Base-by-base conservation (phyloP, 2,888 invertebrate species). In the Galerucella nymphaeae region DNA sequence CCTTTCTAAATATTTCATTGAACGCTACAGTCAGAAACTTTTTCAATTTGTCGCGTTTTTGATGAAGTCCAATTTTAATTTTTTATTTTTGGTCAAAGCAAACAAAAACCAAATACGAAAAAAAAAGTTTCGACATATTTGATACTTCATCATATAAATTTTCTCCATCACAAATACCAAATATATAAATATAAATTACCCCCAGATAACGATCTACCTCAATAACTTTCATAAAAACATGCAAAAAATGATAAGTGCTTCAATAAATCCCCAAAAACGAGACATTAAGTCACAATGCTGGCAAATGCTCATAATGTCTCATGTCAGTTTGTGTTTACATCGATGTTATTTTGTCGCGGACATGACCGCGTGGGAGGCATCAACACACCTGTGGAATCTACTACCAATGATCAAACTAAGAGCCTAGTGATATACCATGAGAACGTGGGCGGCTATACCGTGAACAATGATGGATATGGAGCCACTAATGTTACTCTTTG, bases 251-350 rank as follows among this genome's bases (percentile, higher is more conserved):
- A 77, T 77, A 78, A 80, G 75, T 76, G 74, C 78, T 70, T 48
- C 75, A 78, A 81, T 81, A 81, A 81, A 81, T 81, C 79, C 66
- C 67, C 73, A 65, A 77, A 80, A 77, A 79, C 76, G 72, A 74
- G 76, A 78, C 81, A 81, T 82, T 80, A 80, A 80, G 81, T 81
- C 80, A 77, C 70, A 73, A 71, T 69, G 76, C 70, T 78, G 78
- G 80, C 79, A 81, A 82, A 80, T 76, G 78, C 77, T 78, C 80
- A 81, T 82, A 82, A 81, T 80, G 79, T 78, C 76, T 77, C 68
- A 73, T 81, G 80, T 80, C 81, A 80, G 77, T 78, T 77, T 79
- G 78, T 82, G 82, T 82, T 82, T 80, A 82, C 82, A 82, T 80
- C 79, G 80, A 77, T 81, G 81, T 81, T 81, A 78, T 78, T 80